Conservation (phyloP, 2,888 invertebrate species). For the Formica aserva region DNA sequence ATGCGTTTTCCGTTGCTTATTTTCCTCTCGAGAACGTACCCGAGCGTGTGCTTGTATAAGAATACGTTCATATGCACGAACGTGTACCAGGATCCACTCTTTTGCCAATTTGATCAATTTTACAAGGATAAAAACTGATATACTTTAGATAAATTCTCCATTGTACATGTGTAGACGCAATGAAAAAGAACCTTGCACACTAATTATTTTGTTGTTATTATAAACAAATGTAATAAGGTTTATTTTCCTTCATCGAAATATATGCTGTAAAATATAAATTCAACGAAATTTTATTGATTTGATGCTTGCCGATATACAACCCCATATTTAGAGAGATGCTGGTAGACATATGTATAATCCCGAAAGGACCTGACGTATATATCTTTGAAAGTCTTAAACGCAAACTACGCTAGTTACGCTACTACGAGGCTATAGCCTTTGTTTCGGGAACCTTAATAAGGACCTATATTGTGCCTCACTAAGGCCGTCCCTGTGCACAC, state of each 20-base stretch:
- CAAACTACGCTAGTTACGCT: not conserved
- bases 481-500: conserved; percentile 25
- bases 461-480: not conserved
- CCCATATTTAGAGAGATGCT: no score
- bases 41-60: conserved; percentile 1
- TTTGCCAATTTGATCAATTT: conserved; percentile 5
- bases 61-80: conserved; percentile 17
- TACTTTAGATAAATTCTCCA: not conserved
- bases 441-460: not conserved
- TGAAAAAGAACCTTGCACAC: not conserved
- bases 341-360: not conserved
- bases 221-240: not conserved
- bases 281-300: not conserved
- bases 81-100: not conserved
- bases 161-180: not conserved
- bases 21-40: conserved; percentile 32
- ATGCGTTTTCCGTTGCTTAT: conserved; percentile 37
- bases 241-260: not conserved
- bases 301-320: no score
- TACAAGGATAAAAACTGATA: not conserved
- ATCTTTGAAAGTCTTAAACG: no score
- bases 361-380: not conserved
- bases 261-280: not conserved
- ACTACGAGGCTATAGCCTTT: not conserved
- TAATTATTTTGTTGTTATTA: not conserved